phyloP scores from a whole-genome alignment of 92 coral and sea anemone genomes.

The Palythoa grandiflora region DNA sequence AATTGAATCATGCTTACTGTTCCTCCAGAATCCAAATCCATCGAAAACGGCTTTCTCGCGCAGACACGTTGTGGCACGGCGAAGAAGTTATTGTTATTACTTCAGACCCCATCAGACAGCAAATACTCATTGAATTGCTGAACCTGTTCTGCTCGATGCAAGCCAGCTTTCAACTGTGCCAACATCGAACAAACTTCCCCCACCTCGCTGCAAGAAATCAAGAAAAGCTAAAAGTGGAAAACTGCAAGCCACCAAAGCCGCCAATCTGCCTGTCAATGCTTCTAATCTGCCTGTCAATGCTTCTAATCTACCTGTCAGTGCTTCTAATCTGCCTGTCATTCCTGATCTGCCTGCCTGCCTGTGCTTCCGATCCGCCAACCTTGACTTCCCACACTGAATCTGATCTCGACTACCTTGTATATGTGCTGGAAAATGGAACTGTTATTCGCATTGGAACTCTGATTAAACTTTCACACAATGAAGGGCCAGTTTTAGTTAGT shows the following conservation, averaged over 20 bases:
- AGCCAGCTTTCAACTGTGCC: neutral
- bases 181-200: neutral
- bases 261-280: neutral
- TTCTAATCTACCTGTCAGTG: neutral
- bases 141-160: neutral
- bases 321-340: neutral
- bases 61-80: neutral
- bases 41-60: neutral
- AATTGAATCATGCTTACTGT: neutral
- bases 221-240: neutral
- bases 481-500: neutral
- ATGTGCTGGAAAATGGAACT: neutral
- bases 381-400: neutral
- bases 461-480: neutral
- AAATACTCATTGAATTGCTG: neutral
- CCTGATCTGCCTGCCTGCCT: neutral
- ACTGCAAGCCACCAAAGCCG: neutral
- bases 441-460: constrained; percentile 15
- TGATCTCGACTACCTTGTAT: constrained; percentile 16
- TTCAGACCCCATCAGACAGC: neutral
- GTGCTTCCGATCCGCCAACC: constrained; percentile 2
- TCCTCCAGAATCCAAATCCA: neutral
- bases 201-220: constrained; percentile 2
- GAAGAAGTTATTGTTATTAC: neutral
- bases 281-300: neutral